Base-by-base conservation (phyloP, 1,140 invertebrate species). In the Vanessa tameamea region DNA sequence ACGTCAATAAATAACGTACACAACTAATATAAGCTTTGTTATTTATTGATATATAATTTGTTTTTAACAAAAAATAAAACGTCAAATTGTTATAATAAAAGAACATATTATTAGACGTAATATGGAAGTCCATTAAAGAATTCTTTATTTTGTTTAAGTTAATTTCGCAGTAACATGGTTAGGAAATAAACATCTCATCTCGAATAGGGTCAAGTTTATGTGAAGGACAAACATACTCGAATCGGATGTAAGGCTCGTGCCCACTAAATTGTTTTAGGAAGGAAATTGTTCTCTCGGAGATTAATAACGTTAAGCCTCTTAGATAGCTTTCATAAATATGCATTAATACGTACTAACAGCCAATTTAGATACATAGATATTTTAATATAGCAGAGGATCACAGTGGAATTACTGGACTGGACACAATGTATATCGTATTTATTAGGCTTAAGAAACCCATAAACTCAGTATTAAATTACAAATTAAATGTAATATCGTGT, bases 191-290 rank as follows among this genome's bases (percentile, higher is more conserved):
- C 57, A 61, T 37, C 31, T 37, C 31, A 61, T 37, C 14, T 8
- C 57, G 55, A 73, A 77, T 66, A 70, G 67, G 75, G 75, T 77
- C 71, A 73, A 77, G 75, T 77, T 65, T 77, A 73, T 77, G 64
- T 69, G 37, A 50, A 69, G 75, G 48, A 73, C 75, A 73, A 77
- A 77, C 76, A 73, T 63, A 67, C 70, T 55, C 47, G 68, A 59
- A 57, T 68, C 47, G 59, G 67, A 73, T 61, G 66, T 66, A 59
- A 59, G 73, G 51, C 57, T 69, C 67, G 55, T 70, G 71, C 69
- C 71, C 72, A 68, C 31, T 55, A 77, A 77, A 77, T 70, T 77
- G 75, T 77, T 77, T 72, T 77, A 64, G 75, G 70, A 76, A 69
- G 75, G 75, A 77, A 73, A 70, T 70, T 69, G 76, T 77, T 76